phyloP scores from a whole-genome alignment of 2,113 vertebrate genomes.

The Benitochromis conjunctus region DNA sequence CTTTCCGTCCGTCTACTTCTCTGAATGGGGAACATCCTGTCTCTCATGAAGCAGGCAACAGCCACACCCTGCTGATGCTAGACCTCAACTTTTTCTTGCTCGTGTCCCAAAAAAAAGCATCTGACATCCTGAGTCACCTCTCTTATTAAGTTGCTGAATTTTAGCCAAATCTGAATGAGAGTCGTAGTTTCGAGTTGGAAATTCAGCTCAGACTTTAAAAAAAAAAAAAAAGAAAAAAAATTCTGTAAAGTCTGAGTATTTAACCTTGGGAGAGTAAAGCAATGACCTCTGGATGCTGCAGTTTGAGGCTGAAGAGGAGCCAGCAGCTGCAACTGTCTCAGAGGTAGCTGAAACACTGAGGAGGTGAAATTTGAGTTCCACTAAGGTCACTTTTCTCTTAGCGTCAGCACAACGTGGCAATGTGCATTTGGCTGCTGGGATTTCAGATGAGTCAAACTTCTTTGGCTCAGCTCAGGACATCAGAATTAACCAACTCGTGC shows the following conservation, averaged over 20 bases:
- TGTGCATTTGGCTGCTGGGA: not conserved
- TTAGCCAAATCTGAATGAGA: not conserved
- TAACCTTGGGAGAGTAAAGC: constrained; percentile 18
- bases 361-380: constrained; percentile 67
- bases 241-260: not conserved
- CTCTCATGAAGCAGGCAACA: not conserved
- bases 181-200: not conserved
- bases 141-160: not conserved
- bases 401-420: constrained; percentile 43
- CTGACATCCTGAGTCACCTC: not conserved
- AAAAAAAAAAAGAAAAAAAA: not conserved
- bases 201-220: not conserved
- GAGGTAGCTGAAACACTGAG: constrained; percentile 54
- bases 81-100: not conserved
- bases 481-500: not conserved
- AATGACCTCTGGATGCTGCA: constrained; percentile 35
- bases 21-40: constrained; percentile 39
- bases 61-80: constrained; percentile 9
- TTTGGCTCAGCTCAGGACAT: not conserved
- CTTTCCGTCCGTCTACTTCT: constrained; percentile 43
- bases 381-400: constrained; percentile 42
- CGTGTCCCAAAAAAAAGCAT: not conserved
- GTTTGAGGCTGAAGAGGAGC: not conserved
- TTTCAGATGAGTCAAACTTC: constrained; percentile 29
- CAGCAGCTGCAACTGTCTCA: constrained; percentile 24